These are phyloP conservation scores for Cairina moschata DNA, from an alignment of 2,113 vertebrate species.

Conservation along the genomic window DNA sequence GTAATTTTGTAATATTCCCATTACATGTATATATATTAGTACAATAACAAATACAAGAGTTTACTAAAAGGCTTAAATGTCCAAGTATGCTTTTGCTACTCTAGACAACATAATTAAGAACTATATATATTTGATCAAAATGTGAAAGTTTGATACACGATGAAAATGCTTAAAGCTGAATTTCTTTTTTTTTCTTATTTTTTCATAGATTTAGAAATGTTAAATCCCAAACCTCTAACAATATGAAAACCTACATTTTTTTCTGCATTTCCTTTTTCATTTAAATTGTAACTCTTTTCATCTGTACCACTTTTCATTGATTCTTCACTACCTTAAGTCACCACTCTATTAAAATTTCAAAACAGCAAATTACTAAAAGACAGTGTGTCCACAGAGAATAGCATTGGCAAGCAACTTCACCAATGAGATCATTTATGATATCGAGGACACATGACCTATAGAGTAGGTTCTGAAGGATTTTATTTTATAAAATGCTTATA, in stretches of 20 bases:
- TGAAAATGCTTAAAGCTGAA: background rate
- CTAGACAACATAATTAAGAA: background rate
- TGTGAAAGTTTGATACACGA: background rate
- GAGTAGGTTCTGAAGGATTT: background rate
- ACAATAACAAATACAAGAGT: background rate
- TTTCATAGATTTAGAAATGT: background rate
- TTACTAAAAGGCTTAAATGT: background rate
- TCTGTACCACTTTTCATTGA: background rate
- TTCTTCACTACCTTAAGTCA: background rate
- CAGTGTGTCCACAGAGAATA: background rate
- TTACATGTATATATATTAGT: background rate
- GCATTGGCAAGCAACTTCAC: background rate
- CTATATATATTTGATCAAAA: background rate
- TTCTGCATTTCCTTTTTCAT: background rate
- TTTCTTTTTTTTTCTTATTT: background rate
- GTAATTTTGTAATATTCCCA: background rate
- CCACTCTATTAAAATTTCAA: background rate
- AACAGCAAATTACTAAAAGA: background rate
- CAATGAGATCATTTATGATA: background rate
- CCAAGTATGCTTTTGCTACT: background rate
- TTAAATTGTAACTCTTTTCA: background rate
- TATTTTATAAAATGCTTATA: background rate
- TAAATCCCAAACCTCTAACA: background rate
- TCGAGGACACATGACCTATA: background rate
- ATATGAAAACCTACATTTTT: background rate